Percentiles rank a stretch among this genome's conserved stretches.
These are phyloP conservation scores for Tanypteryx hageni DNA, from an alignment of 2,888 invertebrate genomes.

Conservation along the genomic window DNA sequence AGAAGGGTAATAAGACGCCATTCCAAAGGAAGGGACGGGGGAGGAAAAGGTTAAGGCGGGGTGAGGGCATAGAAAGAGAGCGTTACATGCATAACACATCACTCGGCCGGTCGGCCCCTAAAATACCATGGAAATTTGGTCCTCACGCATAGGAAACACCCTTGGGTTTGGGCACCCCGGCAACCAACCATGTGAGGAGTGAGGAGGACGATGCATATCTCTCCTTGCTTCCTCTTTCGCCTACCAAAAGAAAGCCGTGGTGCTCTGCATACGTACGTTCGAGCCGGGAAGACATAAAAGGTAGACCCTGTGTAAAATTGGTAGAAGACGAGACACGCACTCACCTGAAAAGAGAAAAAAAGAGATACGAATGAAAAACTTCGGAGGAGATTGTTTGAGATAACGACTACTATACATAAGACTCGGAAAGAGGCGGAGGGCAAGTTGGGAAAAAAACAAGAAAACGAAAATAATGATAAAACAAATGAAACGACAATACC, in stretches of 20 bases:
- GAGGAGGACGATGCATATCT: conserved; percentile 44
- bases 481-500: conserved; percentile 2
- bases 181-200: not conserved
- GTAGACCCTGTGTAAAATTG: no score
- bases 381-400: not conserved
- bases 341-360: conserved; percentile 33
- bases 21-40: no score
- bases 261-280: not conserved
- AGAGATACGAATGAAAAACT: not conserved
- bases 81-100: conserved; percentile 31
- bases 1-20: not conserved
- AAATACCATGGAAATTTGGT: conserved; percentile 17
- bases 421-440: not conserved
- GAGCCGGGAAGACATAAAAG: not conserved
- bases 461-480: not conserved
- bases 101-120: not conserved
- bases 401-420: not conserved
- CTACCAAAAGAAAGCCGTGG: not conserved
- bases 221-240: not conserved
- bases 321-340: not conserved
- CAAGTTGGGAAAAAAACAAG: not conserved
- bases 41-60: not conserved
- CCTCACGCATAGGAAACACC: conserved; percentile 17
- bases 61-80: not conserved
- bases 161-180: not conserved